Base-by-base conservation (phyloP, 2,113 vertebrate species). In the Erythrocercus mccallii region DNA sequence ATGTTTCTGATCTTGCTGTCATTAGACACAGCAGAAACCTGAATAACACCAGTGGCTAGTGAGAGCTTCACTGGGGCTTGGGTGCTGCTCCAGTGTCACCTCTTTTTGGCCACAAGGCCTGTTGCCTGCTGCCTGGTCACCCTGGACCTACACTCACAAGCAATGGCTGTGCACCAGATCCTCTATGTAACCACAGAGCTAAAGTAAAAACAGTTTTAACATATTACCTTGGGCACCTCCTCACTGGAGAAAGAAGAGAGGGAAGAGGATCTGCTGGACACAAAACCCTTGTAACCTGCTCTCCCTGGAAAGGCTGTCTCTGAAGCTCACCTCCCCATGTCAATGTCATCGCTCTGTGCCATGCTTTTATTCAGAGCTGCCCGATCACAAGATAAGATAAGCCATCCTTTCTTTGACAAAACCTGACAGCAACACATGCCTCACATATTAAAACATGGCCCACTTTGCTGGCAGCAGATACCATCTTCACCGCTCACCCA, bases 391-490 rank as follows among this genome's bases (percentile, higher is more conserved):
- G 80, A 65, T 84, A 87, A 87, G 88, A 79, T 81, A 89, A 86
- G 27, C n/a, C 48, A 57, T 71, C 57, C 83, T 71, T 81, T 61
- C 91, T 76, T 68, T 79, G 81, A 92, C 89, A 84, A 81, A 94
- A 78, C n/a, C 73, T 74, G 77, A 76, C 81, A 94, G 83, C 44
- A 76, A 13, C 61, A 69, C 73, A 79, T 72, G 73, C 73, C 35
- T 86, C 45, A 79, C 85, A 48, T 88, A 64, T 57, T 87, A 89
- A 94, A 94, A 48, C 80, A 2, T 3, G 27, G 37, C 65, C 45
- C 68, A 16, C 65, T 87, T 76, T 92, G 65, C 73, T 15, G 30
- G 88, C 69, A 84, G 81, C 48, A 94, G 89, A 94, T 91, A 96
- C 25, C 65, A 95, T 95, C 92, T 88, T 18, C 81, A n/a, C 21